These are phyloP conservation scores for Squalus acanthias DNA, from an alignment of 2,797 vertebrate genomes.

Conservation along the genomic window DNA sequence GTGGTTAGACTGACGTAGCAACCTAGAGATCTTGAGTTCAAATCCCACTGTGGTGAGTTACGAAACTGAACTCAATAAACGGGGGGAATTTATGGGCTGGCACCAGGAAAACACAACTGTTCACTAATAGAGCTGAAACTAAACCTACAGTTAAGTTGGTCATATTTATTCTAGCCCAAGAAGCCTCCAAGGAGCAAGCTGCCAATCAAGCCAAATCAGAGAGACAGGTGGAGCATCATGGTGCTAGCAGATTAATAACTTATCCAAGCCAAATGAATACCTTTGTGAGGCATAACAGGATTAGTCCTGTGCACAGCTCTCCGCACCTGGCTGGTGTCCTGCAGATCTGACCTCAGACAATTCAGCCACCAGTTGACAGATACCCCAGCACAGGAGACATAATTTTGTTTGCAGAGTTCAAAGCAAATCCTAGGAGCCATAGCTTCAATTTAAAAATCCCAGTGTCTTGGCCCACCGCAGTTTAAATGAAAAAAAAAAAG, in stretches of 20 bases:
- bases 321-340: background rate
- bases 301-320: background rate
- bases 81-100: background rate
- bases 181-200: background rate
- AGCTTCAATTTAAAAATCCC: background rate
- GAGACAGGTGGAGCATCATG: background rate
- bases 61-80: background rate
- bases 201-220: background rate
- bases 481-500: background rate
- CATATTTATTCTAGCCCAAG: background rate
- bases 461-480: background rate
- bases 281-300: background rate
- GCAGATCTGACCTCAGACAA: background rate
- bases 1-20: background rate
- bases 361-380: background rate
- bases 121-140: background rate
- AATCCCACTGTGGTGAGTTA: background rate
- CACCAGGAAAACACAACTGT: background rate
- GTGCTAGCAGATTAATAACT: background rate
- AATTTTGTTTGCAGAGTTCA: background rate
- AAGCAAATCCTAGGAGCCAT: background rate
- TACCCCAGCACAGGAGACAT: background rate
- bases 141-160: background rate
- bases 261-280: background rate
- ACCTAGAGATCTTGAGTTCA: background rate